Base-by-base conservation (phyloP, 2,113 vertebrate genomes). In the Megaleporinus macrocephalus region DNA sequence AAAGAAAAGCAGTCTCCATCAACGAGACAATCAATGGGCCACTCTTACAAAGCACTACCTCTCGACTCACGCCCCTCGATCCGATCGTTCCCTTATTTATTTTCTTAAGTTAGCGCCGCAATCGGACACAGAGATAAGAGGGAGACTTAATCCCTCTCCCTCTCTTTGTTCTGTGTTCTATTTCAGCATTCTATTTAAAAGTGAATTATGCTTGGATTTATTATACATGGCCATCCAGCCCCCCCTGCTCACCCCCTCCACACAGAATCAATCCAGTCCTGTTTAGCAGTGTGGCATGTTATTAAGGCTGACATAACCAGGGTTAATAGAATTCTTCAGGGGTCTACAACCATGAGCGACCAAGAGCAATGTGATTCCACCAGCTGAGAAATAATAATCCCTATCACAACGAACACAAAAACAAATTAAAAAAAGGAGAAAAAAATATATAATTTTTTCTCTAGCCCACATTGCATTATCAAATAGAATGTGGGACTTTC, bases 311-410 rank as follows among this genome's bases (percentile, higher is more conserved):
- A 90, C 91, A 91, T 91, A 90, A 91, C 85, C 87, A 87, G 90
- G 90, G 90, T 90, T 92, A 92, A 91, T 92, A 88, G 87, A 93
- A 92, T 92, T 88, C 87, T 91, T 89, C 89, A 89, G 90, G 89
- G 90, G 84, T 92, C 90, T 89, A 88, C 75, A 89, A 85, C 86
- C 89, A 81, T 30, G 86, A 92, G 86, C 29, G 68, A 80, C 86
- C 89, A 81, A 20, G 86, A 92, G 86, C 57, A 78, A 91, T 86
- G 83, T 82, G 78, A 86, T 86, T 82, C 86, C 86, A 88, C 84
- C 88, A 87, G 84, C 83, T 85, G 82, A 90, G 86, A 88, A 86
- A 89, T 88, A 87, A 86, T 86, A 91, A 92, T 89, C 88, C 85
- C 86, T 76, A 84, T 87, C 61, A 57, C 85, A 88, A 86, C 84